Percentiles rank a stretch among this genome's conserved stretches.
phyloP scores from a whole-genome alignment of 2,888 invertebrate genomes.

The Andrena bucephala region DNA sequence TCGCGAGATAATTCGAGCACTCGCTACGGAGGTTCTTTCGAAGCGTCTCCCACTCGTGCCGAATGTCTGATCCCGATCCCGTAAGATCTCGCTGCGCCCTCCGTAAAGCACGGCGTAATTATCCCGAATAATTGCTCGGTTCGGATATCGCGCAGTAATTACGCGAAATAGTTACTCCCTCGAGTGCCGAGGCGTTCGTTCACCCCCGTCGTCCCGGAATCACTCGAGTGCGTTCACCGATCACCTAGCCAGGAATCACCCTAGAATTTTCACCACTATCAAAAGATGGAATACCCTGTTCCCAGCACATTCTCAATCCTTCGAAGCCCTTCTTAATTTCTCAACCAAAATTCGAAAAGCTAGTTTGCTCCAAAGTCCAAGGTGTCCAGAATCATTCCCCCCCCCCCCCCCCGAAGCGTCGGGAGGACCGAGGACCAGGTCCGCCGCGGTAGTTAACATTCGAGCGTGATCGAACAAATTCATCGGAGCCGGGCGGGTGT shows the following conservation, averaged over 20 bases:
- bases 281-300: too few relatives aligned
- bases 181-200: background rate
- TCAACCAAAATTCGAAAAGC: too few relatives aligned
- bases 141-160: slow-evolving; percentile 5
- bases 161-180: slow-evolving; percentile 6
- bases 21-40: background rate
- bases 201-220: background rate
- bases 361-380: too few relatives aligned
- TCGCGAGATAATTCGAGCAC: slow-evolving; percentile 15
- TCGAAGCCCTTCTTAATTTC: too few relatives aligned
- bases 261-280: background rate
- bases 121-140: slow-evolving; percentile 23
- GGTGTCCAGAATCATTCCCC: too few relatives aligned
- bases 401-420: background rate
- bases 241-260: background rate
- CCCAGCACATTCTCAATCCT: too few relatives aligned
- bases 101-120: background rate
- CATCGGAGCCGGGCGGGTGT: background rate
- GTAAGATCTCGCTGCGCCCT: background rate
- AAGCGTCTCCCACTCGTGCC: background rate
- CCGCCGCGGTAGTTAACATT: background rate
- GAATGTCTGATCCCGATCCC: background rate
- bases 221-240: slow-evolving; percentile 13
- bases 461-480: slow-evolving; percentile 34
- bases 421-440: background rate